Base-by-base conservation (phyloP, 2,113 vertebrate genomes). In the Diadophis punctatus region DNA sequence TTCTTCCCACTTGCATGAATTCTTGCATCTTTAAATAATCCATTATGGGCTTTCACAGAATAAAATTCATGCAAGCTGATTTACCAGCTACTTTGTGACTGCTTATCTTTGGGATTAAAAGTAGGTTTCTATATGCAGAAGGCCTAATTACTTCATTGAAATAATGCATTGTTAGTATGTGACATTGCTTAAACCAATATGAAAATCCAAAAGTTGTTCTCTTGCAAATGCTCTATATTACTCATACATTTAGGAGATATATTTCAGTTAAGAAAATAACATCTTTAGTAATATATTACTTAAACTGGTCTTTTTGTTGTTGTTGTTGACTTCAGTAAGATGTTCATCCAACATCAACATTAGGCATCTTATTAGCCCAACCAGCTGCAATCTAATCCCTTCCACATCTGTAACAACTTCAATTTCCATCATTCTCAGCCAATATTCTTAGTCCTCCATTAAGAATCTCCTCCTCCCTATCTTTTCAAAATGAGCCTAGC, bases 301-400 rank as follows among this genome's bases (percentile, higher is more conserved):
- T 92, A 84, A 46, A 80, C 86, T 91, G 91, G 34, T 11, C 88
- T 93, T 94, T 95, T 95, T 80, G 30, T 80, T 80, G 34, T 34
- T 74, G n/a, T 74, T 80, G 34, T 8, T 80, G 68, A 80, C 18
- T 43, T 80, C 68, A 80, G n/a, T 80, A 39, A 39, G 16, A 80
- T 80, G 60, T n/a, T 63, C 16, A 80, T 80, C 74, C 74, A 80
- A 22, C n/a, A 20, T 74, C 68, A 74, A 34, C 18, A 43, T 80
- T 43, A 80, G 74, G 34, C 18, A 43, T 43, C 18, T 80, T 80
- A 22, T 80, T 80, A 22, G 34, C 34, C 34, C 34, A 80, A 22
- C 74, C 74, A 80, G 74, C 18, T 80, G 34, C 34, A 80, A 22
- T 39, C 34, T 43, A 39, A 80, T 43, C 74, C 74, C 7, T 22